Conservation (phyloP, 2,113 vertebrate genomes). For the Struthio camelus region DNA sequence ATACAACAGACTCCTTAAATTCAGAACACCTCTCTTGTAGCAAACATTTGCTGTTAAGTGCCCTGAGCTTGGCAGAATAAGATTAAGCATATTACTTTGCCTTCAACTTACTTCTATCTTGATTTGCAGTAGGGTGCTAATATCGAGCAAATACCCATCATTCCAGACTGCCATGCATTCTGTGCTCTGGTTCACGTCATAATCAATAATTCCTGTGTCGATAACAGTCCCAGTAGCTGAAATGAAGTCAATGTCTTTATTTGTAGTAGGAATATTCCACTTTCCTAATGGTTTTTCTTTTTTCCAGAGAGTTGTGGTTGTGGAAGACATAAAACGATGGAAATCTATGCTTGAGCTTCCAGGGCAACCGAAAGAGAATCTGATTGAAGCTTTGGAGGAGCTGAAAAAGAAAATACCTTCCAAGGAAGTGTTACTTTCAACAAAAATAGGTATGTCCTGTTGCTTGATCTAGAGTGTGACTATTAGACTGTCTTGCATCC, state of each 20-base stretch:
- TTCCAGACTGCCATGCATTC: conserved; percentile 21
- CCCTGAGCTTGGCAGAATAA: not conserved
- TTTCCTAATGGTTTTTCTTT: conserved; percentile 70
- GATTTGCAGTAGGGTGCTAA: conserved; percentile 45
- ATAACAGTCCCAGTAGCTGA: conserved; percentile 66
- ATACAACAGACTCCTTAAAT: not conserved
- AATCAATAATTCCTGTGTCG: conserved; percentile 73
- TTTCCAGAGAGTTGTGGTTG: conserved; percentile 93
- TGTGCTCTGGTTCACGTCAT: conserved; percentile 32
- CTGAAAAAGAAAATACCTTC: conserved; percentile 96
- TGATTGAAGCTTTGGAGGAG: conserved; percentile 84
- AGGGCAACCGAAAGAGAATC: conserved; percentile 85
- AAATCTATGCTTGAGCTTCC: conserved; percentile 89
- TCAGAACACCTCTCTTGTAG: not conserved
- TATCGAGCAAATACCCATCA: conserved; percentile 57
- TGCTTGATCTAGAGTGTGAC: not conserved
- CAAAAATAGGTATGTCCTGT: conserved; percentile 86
- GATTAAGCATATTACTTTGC: conserved; percentile 52
- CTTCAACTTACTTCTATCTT: conserved; percentile 34
- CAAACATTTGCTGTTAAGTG: not conserved
- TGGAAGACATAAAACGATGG: conserved; percentile 93
- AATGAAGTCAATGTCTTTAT: conserved; percentile 55
- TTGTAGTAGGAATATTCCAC: conserved; percentile 24
- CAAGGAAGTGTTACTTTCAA: conserved; percentile 88
- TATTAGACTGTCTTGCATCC: not conserved